These are phyloP conservation scores for Agriotes lineatus DNA, from an alignment of 2,888 invertebrate genomes.

Conservation along the genomic window DNA sequence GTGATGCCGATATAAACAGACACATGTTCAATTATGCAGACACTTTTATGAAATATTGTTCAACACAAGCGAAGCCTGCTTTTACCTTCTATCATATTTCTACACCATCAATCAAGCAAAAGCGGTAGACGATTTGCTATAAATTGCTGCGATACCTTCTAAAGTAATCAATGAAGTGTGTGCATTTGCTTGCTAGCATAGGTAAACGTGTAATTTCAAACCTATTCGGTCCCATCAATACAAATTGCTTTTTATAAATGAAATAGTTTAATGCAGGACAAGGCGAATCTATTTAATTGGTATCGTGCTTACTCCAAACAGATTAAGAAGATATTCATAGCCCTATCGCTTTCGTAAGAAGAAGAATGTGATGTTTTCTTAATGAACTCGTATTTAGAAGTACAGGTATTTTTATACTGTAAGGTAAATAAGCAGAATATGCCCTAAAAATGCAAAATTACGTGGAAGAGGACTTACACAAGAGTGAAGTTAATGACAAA, in stretches of 20 bases:
- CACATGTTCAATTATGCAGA: conserved; percentile 52
- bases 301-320: not conserved
- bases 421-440: no score
- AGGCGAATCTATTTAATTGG: not conserved
- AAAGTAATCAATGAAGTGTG: conserved; percentile 1
- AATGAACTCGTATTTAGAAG: no score
- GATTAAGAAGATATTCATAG: no score
- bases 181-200: conserved; percentile 18
- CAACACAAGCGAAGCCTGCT: not conserved
- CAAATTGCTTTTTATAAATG: conserved; percentile 48
- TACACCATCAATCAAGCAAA: not conserved
- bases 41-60: not conserved
- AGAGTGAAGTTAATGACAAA: no score
- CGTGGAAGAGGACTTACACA: no score
- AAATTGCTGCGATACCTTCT: conserved; percentile 49
- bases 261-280: no score
- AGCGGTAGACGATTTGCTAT: not conserved
- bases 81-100: not conserved
- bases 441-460: no score
- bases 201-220: conserved; percentile 11
- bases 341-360: no score
- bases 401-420: no score
- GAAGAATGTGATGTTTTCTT: no score
- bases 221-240: conserved; percentile 18
- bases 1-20: conserved; percentile 53